Conservation (phyloP, 2,888 invertebrate genomes). For the Odontomyia ornata region DNA sequence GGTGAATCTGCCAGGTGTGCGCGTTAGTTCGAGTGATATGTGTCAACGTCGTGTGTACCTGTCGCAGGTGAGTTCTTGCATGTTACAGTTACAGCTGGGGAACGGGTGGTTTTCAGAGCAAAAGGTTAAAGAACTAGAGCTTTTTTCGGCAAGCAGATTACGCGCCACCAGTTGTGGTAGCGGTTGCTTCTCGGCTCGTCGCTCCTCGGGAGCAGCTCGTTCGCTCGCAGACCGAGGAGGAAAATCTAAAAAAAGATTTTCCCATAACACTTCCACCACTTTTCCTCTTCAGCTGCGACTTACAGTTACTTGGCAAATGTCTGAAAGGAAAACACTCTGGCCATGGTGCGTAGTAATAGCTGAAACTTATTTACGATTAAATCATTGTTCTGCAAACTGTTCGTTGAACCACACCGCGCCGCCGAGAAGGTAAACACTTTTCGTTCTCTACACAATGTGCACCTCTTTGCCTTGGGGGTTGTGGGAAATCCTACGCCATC, state of each 20-base stretch:
- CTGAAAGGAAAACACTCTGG: not conserved
- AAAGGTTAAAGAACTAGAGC: constrained; percentile 44
- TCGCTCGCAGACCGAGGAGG: not conserved
- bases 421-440: constrained; percentile 10
- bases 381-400: constrained; percentile 20
- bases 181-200: not conserved
- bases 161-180: not conserved
- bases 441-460: constrained; percentile 19
- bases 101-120: not conserved
- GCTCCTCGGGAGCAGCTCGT: not conserved
- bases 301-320: not conserved
- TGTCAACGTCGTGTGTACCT: constrained; percentile 21
- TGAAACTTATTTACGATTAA: not conserved
- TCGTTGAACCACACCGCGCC: not conserved
- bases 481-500: not conserved
- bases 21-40: constrained; percentile 1
- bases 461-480: not conserved
- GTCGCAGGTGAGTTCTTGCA: constrained; percentile 30
- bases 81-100: not conserved
- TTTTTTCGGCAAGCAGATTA: not conserved
- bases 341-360: constrained; percentile 5
- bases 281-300: not conserved
- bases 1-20: constrained; percentile 31
- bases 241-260: constrained; percentile 24
- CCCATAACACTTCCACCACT: constrained; percentile 11